A percentile compares a stretch with the other conserved stretches of the same genome.
phyloP scores from a whole-genome alignment of 2,888 invertebrate species.

The Xestia rhomboidea region DNA sequence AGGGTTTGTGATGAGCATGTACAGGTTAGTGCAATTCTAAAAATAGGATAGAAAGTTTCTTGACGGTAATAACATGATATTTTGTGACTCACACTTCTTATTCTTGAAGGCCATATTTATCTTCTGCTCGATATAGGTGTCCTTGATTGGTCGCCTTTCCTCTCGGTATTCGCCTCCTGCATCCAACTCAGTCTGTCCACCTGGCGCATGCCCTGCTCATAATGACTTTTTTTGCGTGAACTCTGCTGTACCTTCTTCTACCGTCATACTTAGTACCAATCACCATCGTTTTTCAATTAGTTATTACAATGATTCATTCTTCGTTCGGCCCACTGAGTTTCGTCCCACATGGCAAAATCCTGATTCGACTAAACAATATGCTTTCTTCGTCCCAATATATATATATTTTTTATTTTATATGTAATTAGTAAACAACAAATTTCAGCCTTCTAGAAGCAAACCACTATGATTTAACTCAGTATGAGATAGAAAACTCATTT shows the following conservation, averaged over 20 bases:
- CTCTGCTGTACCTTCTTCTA: not conserved
- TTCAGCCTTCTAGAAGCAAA: constrained; percentile 78
- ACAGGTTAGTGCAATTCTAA: constrained; percentile 75
- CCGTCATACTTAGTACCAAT: not conserved
- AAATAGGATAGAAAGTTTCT: not conserved
- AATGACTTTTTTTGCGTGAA: not conserved
- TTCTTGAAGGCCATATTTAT: not conserved
- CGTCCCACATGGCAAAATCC: too few species aligned
- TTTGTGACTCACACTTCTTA: not conserved
- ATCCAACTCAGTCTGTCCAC: not conserved
- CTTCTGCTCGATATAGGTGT: not conserved
- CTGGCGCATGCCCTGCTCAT: not conserved
- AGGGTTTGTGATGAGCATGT: constrained; percentile 95
- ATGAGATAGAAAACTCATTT: constrained; percentile 93
- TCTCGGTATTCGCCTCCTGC: not conserved
- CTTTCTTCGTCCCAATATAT: too few species aligned
- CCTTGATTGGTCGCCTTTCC: too few species aligned
- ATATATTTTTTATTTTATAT: too few species aligned
- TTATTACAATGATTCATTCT: not conserved
- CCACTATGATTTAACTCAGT: constrained; percentile 87
- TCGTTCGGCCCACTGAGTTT: too few species aligned
- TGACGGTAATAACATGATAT: not conserved
- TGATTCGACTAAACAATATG: too few species aligned
- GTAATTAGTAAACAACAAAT: not conserved
- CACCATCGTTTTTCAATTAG: not conserved